phyloP scores from a whole-genome alignment of 2,888 invertebrate genomes.

The Mesorhabditis sp. region DNA sequence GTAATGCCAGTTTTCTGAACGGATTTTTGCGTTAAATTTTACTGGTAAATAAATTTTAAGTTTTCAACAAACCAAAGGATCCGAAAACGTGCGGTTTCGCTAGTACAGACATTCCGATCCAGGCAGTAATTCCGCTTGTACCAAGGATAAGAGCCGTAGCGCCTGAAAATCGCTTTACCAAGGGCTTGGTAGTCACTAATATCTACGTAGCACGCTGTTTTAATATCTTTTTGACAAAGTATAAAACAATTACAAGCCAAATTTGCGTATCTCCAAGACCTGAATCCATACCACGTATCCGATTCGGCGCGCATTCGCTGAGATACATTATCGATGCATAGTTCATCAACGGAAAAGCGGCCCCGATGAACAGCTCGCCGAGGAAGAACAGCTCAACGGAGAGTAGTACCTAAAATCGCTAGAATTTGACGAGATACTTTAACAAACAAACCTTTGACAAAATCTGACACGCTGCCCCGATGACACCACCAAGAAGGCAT shows the following conservation, averaged over 20 bases:
- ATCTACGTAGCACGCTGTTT: too few species aligned
- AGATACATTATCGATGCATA: not conserved
- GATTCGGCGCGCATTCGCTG: not conserved
- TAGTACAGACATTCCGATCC: not conserved
- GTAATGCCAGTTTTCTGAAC: not conserved
- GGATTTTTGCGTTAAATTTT: not conserved
- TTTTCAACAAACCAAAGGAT: not conserved
- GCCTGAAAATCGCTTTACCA: not conserved
- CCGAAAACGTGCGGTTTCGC: not conserved
- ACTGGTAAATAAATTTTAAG: too few species aligned
- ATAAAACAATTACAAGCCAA: not conserved
- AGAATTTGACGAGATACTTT: not conserved
- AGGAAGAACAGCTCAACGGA: not conserved
- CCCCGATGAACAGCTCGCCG: not conserved
- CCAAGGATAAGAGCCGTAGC: slow-evolving; percentile 2
- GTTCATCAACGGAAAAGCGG: slow-evolving; percentile 5
- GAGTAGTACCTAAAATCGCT: not conserved
- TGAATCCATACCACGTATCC: not conserved
- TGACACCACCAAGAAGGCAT: not conserved
- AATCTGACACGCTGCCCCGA: not conserved
- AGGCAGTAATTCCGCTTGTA: not conserved
- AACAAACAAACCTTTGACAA: not conserved
- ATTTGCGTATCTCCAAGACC: not conserved
- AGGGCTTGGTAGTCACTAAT: too few species aligned
- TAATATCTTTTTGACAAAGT: too few species aligned